phyloP scores from a whole-genome alignment of 2,888 invertebrate genomes.

The Andrena camellia region DNA sequence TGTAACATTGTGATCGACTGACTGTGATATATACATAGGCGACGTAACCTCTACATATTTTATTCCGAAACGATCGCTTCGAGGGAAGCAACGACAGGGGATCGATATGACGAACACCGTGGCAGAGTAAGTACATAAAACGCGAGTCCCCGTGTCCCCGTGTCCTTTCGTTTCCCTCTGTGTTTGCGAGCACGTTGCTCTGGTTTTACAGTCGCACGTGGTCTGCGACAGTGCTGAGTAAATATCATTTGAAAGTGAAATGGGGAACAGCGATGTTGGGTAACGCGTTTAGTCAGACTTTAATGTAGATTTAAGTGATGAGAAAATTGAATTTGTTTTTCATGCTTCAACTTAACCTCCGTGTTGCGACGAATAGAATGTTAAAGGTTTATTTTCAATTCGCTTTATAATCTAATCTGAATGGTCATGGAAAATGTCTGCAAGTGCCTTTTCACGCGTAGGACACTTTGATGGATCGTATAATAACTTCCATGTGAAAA shows the following conservation, averaged over 20 bases:
- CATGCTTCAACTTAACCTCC: too few species aligned
- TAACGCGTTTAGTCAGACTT: not conserved
- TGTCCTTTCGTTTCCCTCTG: slow-evolving; percentile 7
- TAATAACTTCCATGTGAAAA: too few species aligned
- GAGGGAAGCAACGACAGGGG: not conserved
- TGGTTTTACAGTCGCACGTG: not conserved
- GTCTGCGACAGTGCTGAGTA: not conserved
- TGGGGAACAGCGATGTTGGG: not conserved
- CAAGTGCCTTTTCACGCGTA: too few species aligned
- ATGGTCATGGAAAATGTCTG: too few species aligned
- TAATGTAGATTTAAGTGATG: not conserved
- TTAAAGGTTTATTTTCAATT: too few species aligned
- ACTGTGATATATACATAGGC: slow-evolving; percentile 72
- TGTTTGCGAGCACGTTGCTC: not conserved
- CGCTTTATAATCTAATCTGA: too few species aligned
- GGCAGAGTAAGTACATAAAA: slow-evolving; percentile 63
- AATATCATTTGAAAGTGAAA: slow-evolving; percentile 10
- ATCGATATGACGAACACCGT: slow-evolving; percentile 40
- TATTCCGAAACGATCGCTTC: slow-evolving; percentile 9
- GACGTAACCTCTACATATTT: slow-evolving; percentile 44
- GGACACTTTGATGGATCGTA: too few species aligned
- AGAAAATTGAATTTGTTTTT: not conserved
- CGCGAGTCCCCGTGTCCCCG: too few species aligned
- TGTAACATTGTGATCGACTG: slow-evolving; percentile 67
- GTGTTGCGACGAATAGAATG: too few species aligned